These are phyloP conservation scores for Argynnis bischoffii DNA, from an alignment of 2,888 invertebrate species.

Conservation along the genomic window DNA sequence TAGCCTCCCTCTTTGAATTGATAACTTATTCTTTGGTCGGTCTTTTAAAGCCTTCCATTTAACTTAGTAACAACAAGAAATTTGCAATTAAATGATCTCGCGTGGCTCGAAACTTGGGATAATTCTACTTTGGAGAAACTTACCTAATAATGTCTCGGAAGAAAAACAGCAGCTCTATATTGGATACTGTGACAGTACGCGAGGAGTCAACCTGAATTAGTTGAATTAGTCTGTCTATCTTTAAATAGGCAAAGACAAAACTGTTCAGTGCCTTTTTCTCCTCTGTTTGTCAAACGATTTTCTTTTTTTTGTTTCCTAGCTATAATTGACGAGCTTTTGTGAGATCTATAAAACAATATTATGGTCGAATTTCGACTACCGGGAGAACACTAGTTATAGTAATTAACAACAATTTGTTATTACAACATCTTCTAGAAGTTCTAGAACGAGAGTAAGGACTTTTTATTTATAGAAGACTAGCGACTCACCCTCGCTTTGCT, in stretches of 20 bases:
- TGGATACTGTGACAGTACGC: conserved; percentile 25
- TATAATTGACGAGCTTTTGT: too few relatives aligned
- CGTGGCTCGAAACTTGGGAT: conserved; percentile 37
- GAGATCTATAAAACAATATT: too few relatives aligned
- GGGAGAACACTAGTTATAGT: too few relatives aligned
- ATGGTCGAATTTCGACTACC: too few relatives aligned
- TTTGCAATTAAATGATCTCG: conserved; percentile 48
- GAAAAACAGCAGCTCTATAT: conserved; percentile 40
- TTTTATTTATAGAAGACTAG: too few relatives aligned
- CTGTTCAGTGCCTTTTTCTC: too few relatives aligned
- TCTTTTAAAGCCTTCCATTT: conserved; percentile 37
- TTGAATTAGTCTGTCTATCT: background rate
- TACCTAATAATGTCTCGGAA: conserved; percentile 42
- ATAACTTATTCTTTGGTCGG: conserved; percentile 23
- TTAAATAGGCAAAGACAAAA: background rate
- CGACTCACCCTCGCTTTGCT: too few relatives aligned
- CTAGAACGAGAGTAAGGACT: too few relatives aligned
- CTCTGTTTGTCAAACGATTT: too few relatives aligned
- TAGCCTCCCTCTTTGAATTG: conserved; percentile 19
- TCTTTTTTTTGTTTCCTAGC: too few relatives aligned
- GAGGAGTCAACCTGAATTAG: conserved; percentile 19
- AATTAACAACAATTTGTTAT: too few relatives aligned
- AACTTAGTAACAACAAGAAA: conserved; percentile 41
- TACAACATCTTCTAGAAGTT: too few relatives aligned
- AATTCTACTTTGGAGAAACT: conserved; percentile 41